A percentile compares a stretch with the other conserved stretches of the same genome.
phyloP scores from a whole-genome alignment of 2,888 invertebrate species.

The Cephus nigrinus region DNA sequence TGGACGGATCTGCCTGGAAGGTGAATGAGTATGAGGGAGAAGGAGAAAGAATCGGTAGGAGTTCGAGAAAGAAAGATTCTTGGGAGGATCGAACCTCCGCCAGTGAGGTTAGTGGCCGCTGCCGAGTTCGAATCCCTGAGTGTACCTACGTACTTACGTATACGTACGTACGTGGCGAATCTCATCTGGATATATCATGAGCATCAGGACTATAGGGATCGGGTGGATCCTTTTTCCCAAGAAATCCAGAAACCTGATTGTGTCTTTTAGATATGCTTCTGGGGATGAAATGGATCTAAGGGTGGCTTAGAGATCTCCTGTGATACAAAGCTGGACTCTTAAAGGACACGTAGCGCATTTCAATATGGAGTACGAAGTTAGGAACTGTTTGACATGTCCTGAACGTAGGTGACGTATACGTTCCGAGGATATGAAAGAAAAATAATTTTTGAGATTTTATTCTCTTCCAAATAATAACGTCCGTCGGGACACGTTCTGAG shows the following conservation, averaged over 20 bases:
- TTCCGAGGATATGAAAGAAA: background rate
- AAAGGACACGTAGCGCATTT: background rate
- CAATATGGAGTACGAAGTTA: background rate
- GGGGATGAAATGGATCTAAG: background rate
- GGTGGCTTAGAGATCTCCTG: background rate
- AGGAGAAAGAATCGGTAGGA: background rate
- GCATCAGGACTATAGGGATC: background rate
- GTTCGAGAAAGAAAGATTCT: background rate
- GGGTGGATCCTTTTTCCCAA: background rate
- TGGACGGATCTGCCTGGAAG: background rate
- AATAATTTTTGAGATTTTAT: background rate
- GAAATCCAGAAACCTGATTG: background rate
- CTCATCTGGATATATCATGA: background rate
- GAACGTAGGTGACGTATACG: background rate
- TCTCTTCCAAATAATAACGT: background rate
- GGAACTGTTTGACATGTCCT: background rate
- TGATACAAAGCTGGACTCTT: background rate
- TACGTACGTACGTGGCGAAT: background rate
- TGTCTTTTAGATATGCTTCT: background rate
- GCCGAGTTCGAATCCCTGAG: constrained; percentile 34
- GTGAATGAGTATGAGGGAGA: background rate
- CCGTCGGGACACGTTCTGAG: background rate
- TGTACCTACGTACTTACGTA: background rate
- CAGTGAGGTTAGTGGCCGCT: constrained; percentile 41
- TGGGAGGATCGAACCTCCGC: constrained; percentile 37